Evolutionary conservation across 2,113 vertebrate genomes (phyloP), one percentile per base, ranked within the genome.

Genomic region (Hydrochoerus hydrochaeris): DNA sequence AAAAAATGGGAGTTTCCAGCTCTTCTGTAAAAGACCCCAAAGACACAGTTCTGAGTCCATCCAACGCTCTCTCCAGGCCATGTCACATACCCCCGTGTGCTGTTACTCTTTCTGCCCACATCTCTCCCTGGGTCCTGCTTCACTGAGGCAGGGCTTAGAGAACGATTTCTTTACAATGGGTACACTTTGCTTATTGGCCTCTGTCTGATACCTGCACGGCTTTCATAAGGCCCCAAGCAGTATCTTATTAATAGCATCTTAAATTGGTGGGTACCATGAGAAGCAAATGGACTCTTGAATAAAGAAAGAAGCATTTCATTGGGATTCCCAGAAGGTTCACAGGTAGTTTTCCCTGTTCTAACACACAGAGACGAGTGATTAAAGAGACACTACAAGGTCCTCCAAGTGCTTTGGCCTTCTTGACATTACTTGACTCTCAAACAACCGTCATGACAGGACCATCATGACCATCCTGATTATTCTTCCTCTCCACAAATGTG

Each of bases 21-120:
- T n/a, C 10, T 14, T 28, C 41, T 4, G 35, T 46, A 20, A 28
- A 26, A n/a, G 35, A 32, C n/a, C 13, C 30, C 28, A 6, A 38
- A 54, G 52, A 49, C 44, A 11, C 67, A 19, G 22, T n/a, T 85
- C 71, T 58, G 20, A 63, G 46, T 7, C 82, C 54, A 28, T 26
- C 30, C 57, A 4, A 0, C 2, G 77, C 44, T 11, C 2, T 26
- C 7, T 5, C 57, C 44, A 32, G 0, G 3, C 60, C 73, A 5
- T 2, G 62, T 19, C 44, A 35, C 10, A 28, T 3, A 1, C 26
- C 44, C 32, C 32, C 16, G 0, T 12, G 58, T n/a, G 62, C 46
- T 28, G 20, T 38, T 84, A 28, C 13, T 58, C 44, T 41, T 67
- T 69, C 73, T 54, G 49, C 57, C 57, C 73, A 87, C 38, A 8